These are phyloP conservation scores for Zophobas atratus DNA, from an alignment of 1,140 invertebrate species.

Conservation along the genomic window DNA sequence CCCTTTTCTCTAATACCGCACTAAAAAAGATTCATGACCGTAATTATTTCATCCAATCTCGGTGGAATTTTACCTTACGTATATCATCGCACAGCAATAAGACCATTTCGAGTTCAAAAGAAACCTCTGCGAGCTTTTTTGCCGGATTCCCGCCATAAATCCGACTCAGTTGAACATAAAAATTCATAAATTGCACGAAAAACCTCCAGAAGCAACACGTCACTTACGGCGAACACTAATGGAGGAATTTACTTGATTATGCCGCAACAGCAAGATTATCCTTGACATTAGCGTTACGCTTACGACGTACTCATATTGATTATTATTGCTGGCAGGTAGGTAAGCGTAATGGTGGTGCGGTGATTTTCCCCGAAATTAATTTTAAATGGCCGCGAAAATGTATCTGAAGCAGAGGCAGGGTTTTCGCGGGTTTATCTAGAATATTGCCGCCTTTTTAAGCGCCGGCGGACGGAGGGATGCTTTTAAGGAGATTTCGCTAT, in stretches of 20 bases:
- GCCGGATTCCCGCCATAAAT: not conserved
- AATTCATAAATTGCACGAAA: conserved; percentile 23
- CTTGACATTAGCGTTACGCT: conserved; percentile 26
- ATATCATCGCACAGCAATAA: conserved; percentile 36
- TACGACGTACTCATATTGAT: conserved; percentile 40
- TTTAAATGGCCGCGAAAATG: conserved; percentile 18
- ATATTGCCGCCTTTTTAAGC: no score
- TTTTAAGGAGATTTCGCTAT: no score
- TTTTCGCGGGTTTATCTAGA: no score
- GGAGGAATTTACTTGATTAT: conserved; percentile 31
- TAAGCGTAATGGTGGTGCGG: conserved; percentile 15
- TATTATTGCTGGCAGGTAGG: conserved; percentile 35
- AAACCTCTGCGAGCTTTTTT: conserved; percentile 2
- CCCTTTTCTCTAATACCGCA: not conserved
- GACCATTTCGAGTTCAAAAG: conserved; percentile 22
- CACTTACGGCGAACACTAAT: conserved; percentile 17
- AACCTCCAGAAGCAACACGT: conserved; percentile 16
- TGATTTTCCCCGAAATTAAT: conserved; percentile 37
- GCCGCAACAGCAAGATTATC: conserved; percentile 26
- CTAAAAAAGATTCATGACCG: conserved; percentile 33
- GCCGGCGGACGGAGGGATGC: no score
- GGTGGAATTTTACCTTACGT: conserved; percentile 27
- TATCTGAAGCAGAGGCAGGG: not conserved
- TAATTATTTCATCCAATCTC: conserved; percentile 36
- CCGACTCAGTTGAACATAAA: not conserved